Evolutionary conservation across 2,888 invertebrate genomes (phyloP), one percentile per base, ranked within the genome.

Genomic region (Entomobrya proxima): DNA sequence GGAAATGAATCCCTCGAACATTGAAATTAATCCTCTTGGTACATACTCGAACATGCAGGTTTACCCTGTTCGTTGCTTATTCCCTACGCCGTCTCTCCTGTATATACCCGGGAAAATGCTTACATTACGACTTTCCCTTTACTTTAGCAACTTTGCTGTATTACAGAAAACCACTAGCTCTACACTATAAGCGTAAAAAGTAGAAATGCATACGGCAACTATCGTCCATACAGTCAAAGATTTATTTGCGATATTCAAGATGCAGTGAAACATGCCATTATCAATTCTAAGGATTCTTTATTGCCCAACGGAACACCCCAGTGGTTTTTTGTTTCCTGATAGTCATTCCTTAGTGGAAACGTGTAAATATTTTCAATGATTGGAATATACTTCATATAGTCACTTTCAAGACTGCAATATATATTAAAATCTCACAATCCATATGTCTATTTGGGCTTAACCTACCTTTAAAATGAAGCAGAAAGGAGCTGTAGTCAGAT

Each of bases 1-100:
- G 84, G 58, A 84, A 77, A 84, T 84, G 84, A 84, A 77, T 77
- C 84, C 77, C 47, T 58, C 32, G 44, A 77, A 67, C 58, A 55
- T 77, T 7, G 84, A 76, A 84, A 77, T 84, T 77, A 77, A 77
- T 77, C 77, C 77, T 84, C 69, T 40, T 50, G 81, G 37, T 83
- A 83, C 76, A 83, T 35, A 82, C 61, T 69, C 69, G 11, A 58
- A 58, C 55, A 76, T 76, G 15, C 21, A 18, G 37, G 47, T 27
- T 50, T 74, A 37, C 18, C n/a, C 40, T 18, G 52, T 74, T 74
- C 35, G 50, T 30, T 24, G 5, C 27, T 47, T 27, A 40, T 6
- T 35, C 47, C 13, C 47, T 69, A n/a, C n/a, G n/a, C n/a, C n/a
- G n/a, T 72, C 7, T 18, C 44, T 69, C 27, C 5, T 69, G 69